Conservation (phyloP, 2,113 vertebrate species). For the Panthera leo region DNA sequence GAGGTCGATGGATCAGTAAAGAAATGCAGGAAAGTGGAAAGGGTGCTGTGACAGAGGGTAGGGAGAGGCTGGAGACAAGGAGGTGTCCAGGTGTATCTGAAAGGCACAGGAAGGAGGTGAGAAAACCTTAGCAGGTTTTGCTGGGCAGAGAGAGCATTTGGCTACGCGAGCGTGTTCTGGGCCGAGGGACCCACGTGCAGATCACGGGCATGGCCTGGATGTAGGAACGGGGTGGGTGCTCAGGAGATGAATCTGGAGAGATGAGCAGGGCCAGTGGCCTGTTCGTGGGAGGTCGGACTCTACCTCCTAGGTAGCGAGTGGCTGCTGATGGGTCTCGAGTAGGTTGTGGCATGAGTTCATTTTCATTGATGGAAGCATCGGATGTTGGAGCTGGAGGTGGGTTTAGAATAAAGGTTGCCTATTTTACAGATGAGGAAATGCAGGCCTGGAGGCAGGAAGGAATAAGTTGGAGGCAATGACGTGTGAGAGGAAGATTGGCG, state of each 20-base stretch:
- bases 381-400: neutral
- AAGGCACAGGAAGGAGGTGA: neutral
- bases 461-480: neutral
- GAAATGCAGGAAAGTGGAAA: neutral
- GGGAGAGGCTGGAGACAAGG: neutral
- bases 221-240: neutral
- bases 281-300: neutral
- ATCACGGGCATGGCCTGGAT: neutral
- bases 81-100: neutral
- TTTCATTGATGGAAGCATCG: conserved; percentile 7
- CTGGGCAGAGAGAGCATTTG: neutral
- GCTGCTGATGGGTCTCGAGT: neutral
- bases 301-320: neutral
- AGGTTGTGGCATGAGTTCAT: neutral
- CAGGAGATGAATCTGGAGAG: neutral
- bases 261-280: neutral
- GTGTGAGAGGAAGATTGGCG: neutral
- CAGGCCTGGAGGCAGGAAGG: neutral
- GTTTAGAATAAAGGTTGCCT: neutral
- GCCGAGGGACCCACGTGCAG: neutral
- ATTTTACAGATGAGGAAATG: neutral
- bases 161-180: neutral
- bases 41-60: neutral
- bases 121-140: neutral
- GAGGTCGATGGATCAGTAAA: neutral